Base-by-base conservation (phyloP, 2,888 invertebrate species). In the Apamea sordens region DNA sequence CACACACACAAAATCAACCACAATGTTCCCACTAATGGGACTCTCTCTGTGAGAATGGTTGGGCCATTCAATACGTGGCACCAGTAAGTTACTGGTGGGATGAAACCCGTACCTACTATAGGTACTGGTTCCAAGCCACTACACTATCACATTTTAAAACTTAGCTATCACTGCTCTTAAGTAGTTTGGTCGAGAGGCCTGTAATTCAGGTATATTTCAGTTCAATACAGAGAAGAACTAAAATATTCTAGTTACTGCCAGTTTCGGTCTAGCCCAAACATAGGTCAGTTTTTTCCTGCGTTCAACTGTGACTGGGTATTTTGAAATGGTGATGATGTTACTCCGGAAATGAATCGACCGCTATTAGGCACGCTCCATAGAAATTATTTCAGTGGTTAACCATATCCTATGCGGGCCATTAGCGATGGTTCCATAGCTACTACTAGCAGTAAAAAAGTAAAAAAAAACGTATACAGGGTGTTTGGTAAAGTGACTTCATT, bases 351-450 rank as follows among this genome's bases (percentile, higher is more conserved):
- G 80, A 76, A 71, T 59, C 47, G 61, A 47, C 82, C 86, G 85
- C 80, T 59, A 88, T 89, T 88, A 84, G 84, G 63, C 73, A 82
- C 63, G 80, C 71, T 64, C 71, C 32, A 80, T 79, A 76, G 70
- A 76, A 84, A 85, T 88, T 84, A 86, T 86, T 79, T 73, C 73
- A 83, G 84, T 24, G 89, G 90, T 86, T 86, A 82, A 88, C 89
- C 88, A 87, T 86, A 86, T 89, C 89, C 88, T 86, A 85, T 83
- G 68, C n/a, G 64, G 13, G 28, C 15, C 68, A 80, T 79, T 79
- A 72, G 80, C 32, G 56, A 56, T 75, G 47, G 44, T 70, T 72
- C 63, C 18, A 28, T 65, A 36, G n/a, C n/a, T n/a, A n/a, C n/a
- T n/a, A n/a, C n/a, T n/a, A n/a, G n/a, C n/a, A n/a, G n/a, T 32